phyloP scores from a whole-genome alignment of 2,113 vertebrate genomes.

The Phrynosoma blainvillii region DNA sequence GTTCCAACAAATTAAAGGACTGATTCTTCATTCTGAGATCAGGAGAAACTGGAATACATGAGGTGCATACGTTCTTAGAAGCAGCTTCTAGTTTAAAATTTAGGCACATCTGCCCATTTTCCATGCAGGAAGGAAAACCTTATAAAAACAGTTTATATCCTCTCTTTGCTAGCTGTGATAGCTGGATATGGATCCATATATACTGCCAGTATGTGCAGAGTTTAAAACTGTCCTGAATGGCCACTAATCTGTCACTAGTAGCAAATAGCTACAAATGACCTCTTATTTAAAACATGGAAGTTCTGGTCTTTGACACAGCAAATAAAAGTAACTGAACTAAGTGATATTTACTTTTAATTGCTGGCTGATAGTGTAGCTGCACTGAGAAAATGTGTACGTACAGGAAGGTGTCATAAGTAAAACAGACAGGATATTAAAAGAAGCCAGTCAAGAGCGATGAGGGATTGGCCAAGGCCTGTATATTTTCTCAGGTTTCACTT shows the following conservation, averaged over 20 bases:
- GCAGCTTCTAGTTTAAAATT: background rate
- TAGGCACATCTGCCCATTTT: background rate
- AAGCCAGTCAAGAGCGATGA: background rate
- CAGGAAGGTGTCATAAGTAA: constrained; percentile 27
- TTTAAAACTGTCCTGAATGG: constrained; percentile 36
- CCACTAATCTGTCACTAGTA: constrained; percentile 41
- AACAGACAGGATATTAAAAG: background rate
- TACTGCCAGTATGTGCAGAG: constrained; percentile 21
- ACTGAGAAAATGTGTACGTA: constrained; percentile 37
- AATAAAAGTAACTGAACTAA: constrained; percentile 37
- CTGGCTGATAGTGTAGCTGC: constrained; percentile 29
- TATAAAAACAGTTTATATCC: background rate
- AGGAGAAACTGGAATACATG: background rate
- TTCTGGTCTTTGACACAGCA: constrained; percentile 41
- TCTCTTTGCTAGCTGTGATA: background rate
- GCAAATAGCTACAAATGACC: constrained; percentile 38
- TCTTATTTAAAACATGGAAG: constrained; percentile 36
- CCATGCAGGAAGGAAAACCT: background rate
- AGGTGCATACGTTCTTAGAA: background rate
- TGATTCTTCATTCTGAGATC: constrained; percentile 24
- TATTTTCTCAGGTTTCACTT: background rate
- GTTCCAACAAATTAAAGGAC: constrained; percentile 38
- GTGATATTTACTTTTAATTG: constrained; percentile 48
- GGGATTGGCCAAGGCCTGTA: background rate
- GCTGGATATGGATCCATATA: background rate